Evolutionary conservation across 2,888 invertebrate genomes (phyloP).

Genomic region (Lycaena phlaeas): DNA sequence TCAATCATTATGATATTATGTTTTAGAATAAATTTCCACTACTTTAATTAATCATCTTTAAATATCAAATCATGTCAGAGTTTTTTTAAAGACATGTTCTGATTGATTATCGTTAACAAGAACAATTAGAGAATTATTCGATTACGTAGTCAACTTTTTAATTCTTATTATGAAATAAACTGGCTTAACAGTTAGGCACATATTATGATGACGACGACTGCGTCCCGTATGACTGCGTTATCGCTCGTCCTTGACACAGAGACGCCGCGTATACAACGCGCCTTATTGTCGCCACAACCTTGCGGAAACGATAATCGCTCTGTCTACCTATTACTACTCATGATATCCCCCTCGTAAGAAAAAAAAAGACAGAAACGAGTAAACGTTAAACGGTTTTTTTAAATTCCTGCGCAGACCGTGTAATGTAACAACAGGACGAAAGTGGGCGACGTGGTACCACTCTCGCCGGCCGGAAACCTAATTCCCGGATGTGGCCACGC

Average conservation of each 20-base stretch:
- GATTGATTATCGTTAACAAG: not conserved
- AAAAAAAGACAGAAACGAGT: not conserved
- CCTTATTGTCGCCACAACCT: conserved; percentile 66
- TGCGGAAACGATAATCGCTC: conserved; percentile 48
- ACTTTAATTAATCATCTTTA: too few relatives aligned
- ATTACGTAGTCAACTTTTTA: not conserved
- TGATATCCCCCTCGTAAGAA: conserved; percentile 37
- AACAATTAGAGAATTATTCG: not conserved
- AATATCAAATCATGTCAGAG: too few relatives aligned
- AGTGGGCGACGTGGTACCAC: conserved; percentile 63
- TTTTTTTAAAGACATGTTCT: too few relatives aligned
- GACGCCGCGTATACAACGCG: conserved; percentile 61
- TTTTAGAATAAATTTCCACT: too few relatives aligned
- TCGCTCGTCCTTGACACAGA: conserved; percentile 71
- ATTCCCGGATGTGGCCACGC: conserved; percentile 72
- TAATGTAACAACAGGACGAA: conserved; percentile 38
- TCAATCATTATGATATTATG: conserved; percentile 4
- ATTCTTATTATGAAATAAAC: conserved; percentile 4
- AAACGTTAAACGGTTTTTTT: not conserved
- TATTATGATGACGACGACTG: conserved; percentile 24
- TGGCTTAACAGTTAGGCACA: conserved; percentile 16
- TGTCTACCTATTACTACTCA: conserved; percentile 25
- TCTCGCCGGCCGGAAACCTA: conserved; percentile 69
- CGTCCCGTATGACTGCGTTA: conserved; percentile 46
- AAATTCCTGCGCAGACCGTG: not conserved